Evolutionary conservation across 2,113 vertebrate species (phyloP).

Genomic region (Eclectus roratus): DNA sequence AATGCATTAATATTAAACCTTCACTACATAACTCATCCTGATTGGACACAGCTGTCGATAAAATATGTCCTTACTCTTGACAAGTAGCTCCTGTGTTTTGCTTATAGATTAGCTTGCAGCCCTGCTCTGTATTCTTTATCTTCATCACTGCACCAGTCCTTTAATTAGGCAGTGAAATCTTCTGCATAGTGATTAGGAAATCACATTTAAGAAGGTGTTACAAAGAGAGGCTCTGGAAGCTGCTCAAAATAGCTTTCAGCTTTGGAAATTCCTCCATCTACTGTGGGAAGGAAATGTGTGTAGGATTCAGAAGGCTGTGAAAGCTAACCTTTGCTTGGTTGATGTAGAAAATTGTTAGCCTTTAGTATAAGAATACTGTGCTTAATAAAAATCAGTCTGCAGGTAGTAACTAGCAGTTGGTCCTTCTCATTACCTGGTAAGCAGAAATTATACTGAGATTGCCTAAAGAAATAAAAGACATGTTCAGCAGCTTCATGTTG

Average conservation of each 20-base stretch:
- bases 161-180: constrained; percentile 78
- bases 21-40: constrained; percentile 70
- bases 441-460: neutral
- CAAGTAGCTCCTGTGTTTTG: constrained; percentile 77
- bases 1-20: constrained; percentile 74
- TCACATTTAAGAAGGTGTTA: constrained; percentile 75
- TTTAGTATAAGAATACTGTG: neutral
- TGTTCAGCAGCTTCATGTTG: neutral
- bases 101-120: constrained; percentile 75
- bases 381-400: constrained; percentile 12
- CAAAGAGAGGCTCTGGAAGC: constrained; percentile 71
- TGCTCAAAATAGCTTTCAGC: constrained; percentile 65
- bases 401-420: neutral
- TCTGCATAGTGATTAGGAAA: constrained; percentile 80
- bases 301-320: constrained; percentile 41
- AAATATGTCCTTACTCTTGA: constrained; percentile 76
- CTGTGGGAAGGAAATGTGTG: constrained; percentile 28
- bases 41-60: constrained; percentile 80
- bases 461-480: neutral
- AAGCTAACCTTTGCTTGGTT: constrained; percentile 39
- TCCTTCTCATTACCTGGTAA: neutral
- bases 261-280: constrained; percentile 66
- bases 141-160: constrained; percentile 77
- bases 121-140: constrained; percentile 80
- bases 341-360: constrained; percentile 1